Base-by-base conservation (phyloP, 2,113 vertebrate genomes). In the Camarhynchus parvulus region DNA sequence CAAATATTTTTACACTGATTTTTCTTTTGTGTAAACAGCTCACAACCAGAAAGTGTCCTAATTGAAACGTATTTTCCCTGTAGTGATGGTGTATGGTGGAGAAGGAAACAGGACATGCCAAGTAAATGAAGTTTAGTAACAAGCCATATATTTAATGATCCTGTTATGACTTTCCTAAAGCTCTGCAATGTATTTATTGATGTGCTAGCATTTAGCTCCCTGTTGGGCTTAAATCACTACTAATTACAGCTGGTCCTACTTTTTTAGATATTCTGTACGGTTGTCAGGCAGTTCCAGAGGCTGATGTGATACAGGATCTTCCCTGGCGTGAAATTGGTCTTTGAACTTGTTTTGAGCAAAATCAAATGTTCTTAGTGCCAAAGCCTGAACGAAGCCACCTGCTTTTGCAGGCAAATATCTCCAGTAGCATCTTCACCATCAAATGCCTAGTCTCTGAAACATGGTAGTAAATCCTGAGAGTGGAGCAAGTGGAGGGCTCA, bases 181-280 rank as follows among this genome's bases (percentile, higher is more conserved):
- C 77, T 95, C 73, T 87, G 58, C 59, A 27, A 58, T 76, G 31
- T 87, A 76, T 78, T 90, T 92, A 82, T 82, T 61, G 66, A 75
- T 90, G 56, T 81, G 35, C 52, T 87, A 66, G 53, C 62, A 39
- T 87, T 94, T 87, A 95, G 74, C 78, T 94, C 70, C 70, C 58
- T 83, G 33, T 66, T 73, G 66, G 77, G 87, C 49, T 91, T 92
- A 92, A 95, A 92, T 95, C 74, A 80, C 77, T 91, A 31, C 70
- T 85, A 79, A 94, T 91, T 95, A 85, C 70, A 74, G 42, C 74
- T 75, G 83, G 86, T 75, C 66, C 56, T 89, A 20, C 70, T 66
- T 61, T 87, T 78, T 69, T 62, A 70, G 69, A 61, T 84, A 68
- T 10, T 52, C n/a, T 61, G 22, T 92, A 39, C 0, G 0, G 21